Evolutionary conservation across 2,888 invertebrate species (phyloP).

Genomic region (Chalcis sispes): DNA sequence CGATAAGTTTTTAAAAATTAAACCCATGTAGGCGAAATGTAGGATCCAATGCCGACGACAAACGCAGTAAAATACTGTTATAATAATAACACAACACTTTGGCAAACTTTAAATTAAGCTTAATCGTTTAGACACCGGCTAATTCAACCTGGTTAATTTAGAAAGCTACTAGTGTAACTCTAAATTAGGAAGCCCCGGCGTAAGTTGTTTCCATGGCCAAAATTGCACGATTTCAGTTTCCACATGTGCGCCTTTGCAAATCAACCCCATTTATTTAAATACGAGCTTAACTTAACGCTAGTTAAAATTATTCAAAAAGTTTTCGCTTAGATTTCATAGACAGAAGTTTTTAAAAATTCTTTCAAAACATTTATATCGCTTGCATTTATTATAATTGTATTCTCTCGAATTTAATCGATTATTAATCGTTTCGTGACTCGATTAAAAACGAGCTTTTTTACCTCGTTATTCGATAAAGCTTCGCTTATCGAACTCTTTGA

Average conservation of each 20-base stretch:
- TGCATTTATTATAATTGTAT: too few species aligned
- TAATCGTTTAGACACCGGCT: slow-evolving; percentile 32
- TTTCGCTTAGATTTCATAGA: not conserved
- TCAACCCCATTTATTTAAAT: slow-evolving; percentile 28
- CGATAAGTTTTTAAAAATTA: too few species aligned
- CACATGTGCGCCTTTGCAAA: slow-evolving; percentile 19
- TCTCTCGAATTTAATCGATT: too few species aligned
- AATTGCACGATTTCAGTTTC: slow-evolving; percentile 33
- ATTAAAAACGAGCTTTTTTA: not conserved
- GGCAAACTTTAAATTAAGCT: slow-evolving; percentile 37
- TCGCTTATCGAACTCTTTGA: not conserved
- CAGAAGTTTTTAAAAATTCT: not conserved
- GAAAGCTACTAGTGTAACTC: slow-evolving; percentile 32
- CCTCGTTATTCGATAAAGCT: not conserved
- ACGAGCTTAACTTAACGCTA: not conserved
- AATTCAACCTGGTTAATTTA: slow-evolving; percentile 46
- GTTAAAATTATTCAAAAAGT: not conserved
- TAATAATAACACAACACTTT: not conserved
- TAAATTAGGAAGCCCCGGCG: slow-evolving; percentile 34
- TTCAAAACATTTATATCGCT: too few species aligned
- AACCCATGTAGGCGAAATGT: too few species aligned
- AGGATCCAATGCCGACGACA: too few species aligned
- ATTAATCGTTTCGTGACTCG: too few species aligned
- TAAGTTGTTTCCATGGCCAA: slow-evolving; percentile 20
- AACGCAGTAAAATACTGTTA: not conserved